Evolutionary conservation across 1,140 invertebrate species (phyloP).

Genomic region (Diabrotica undecimpunctata): DNA sequence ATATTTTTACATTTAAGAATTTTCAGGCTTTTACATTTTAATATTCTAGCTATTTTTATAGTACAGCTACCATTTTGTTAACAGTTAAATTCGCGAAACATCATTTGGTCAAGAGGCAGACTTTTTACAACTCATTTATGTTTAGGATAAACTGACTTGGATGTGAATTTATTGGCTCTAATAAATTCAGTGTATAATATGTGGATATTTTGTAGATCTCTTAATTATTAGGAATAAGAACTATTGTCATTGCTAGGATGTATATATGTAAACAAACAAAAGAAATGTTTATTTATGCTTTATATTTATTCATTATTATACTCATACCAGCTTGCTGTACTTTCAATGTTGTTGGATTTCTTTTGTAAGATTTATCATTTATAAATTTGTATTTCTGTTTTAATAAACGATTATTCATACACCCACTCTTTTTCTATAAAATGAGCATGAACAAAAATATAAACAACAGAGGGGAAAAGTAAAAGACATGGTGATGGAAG

Average conservation of each 20-base stretch:
- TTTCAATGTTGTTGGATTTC: slow-evolving; percentile 38
- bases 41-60: no score
- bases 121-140: no score
- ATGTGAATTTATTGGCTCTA: slow-evolving; percentile 39
- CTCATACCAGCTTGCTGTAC: slow-evolving; percentile 35
- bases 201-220: slow-evolving; percentile 47
- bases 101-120: no score
- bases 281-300: slow-evolving; percentile 33
- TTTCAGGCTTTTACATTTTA: no score
- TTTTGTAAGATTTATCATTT: slow-evolving; percentile 37
- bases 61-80: no score
- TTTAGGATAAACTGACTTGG: neutral
- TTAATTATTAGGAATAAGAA: slow-evolving; percentile 30
- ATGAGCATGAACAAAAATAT: no score
- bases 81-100: no score
- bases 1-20: no score
- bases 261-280: slow-evolving; percentile 37
- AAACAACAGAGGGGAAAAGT: no score
- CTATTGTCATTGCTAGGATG: slow-evolving; percentile 29
- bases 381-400: slow-evolving; percentile 39
- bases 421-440: neutral
- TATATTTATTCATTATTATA: slow-evolving; percentile 35
- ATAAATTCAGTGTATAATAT: slow-evolving; percentile 48
- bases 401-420: slow-evolving; percentile 32
- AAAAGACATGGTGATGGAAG: no score